A percentile compares a stretch with the other conserved stretches of the same genome.
phyloP scores from a whole-genome alignment of 2,797 vertebrate genomes.

The Agapornis canus region DNA sequence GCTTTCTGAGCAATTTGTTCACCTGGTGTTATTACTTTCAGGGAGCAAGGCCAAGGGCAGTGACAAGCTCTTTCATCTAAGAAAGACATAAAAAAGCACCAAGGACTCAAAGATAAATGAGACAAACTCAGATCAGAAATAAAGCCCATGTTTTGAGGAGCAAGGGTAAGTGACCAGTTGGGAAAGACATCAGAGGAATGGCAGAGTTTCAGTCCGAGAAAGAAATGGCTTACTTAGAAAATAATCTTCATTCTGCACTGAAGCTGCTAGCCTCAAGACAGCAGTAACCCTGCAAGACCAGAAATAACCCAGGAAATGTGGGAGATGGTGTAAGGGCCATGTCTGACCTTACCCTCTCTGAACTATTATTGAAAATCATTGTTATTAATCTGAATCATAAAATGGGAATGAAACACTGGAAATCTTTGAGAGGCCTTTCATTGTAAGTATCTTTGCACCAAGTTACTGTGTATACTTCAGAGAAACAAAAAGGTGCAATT shows the following conservation, averaged over 20 bases:
- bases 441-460: neutral
- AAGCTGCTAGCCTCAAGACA: neutral
- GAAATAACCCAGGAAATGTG: neutral
- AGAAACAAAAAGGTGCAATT: neutral
- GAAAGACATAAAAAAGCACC: neutral
- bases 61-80: neutral
- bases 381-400: neutral
- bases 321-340: fast-evolving
- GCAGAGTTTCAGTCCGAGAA: neutral
- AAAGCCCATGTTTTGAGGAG: neutral
- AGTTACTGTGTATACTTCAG: neutral
- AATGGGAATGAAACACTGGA: neutral
- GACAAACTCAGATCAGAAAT: neutral
- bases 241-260: neutral
- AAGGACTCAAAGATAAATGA: neutral
- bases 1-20: neutral
- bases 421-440: neutral
- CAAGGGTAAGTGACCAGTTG: neutral
- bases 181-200: neutral
- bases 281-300: neutral
- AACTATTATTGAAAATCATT: neutral
- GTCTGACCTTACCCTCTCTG: neutral
- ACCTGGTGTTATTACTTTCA: neutral
- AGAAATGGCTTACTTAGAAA: neutral
- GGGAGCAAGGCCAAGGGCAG: neutral